These are phyloP conservation scores for Lypha dubia DNA, from an alignment of 2,888 invertebrate genomes.

Conservation along the genomic window DNA sequence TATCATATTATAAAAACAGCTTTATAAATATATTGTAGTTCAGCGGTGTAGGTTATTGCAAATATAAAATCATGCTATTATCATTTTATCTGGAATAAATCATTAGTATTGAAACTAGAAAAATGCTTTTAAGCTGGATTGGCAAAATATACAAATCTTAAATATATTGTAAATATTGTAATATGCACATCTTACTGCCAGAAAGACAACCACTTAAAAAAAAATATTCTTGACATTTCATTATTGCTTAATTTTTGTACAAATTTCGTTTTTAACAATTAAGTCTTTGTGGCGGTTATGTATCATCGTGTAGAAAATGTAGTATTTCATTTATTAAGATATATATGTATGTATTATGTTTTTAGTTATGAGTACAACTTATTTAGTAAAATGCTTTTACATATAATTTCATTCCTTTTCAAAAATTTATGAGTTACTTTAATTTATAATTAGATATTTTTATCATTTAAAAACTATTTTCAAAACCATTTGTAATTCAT, in stretches of 20 bases:
- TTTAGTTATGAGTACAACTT: not conserved
- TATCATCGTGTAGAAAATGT: not conserved
- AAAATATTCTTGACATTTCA: no score
- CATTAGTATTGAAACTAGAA: not conserved
- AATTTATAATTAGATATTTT: not conserved
- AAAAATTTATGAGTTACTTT: conserved; percentile 1
- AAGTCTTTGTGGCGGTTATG: not conserved
- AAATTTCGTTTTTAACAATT: not conserved
- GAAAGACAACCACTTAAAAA: not conserved
- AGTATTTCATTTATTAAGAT: not conserved
- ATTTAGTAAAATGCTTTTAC: conserved; percentile 25
- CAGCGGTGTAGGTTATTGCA: not conserved
- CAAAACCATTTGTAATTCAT: not conserved
- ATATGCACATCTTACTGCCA: not conserved
- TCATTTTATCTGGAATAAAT: conserved; percentile 7
- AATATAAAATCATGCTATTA: not conserved
- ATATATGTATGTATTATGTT: not conserved
- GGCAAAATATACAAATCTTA: not conserved
- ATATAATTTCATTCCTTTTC: not conserved
- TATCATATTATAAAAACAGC: not conserved
- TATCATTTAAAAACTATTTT: not conserved
- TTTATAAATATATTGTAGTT: conserved; percentile 10
- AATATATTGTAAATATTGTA: not conserved
- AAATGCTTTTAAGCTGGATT: not conserved
- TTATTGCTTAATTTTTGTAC: no score